phyloP scores from a whole-genome alignment of 2,797 vertebrate species.

The Triplophysa bombifrons region DNA sequence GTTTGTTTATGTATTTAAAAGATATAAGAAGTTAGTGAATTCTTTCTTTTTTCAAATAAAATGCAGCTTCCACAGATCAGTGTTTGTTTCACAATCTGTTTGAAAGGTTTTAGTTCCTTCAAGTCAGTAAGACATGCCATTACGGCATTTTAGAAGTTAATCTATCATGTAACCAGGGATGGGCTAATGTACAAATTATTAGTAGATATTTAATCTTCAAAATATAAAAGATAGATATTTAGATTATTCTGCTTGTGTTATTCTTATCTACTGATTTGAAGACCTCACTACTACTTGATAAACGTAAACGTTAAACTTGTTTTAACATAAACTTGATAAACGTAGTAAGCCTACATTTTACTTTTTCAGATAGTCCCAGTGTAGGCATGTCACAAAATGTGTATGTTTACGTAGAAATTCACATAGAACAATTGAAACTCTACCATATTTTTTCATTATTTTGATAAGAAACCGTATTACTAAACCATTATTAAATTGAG shows the following conservation, averaged over 20 bases:
- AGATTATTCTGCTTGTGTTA: neutral
- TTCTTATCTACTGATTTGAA: neutral
- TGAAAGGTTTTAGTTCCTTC: neutral
- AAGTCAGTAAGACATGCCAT: neutral
- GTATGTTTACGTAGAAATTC: too few species aligned
- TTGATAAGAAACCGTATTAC: neutral
- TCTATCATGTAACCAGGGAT: neutral
- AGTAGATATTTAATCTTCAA: too few species aligned
- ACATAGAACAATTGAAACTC: too few species aligned
- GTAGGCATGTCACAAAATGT: too few species aligned
- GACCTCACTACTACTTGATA: slow-evolving; percentile 23
- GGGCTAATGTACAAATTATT: too few species aligned
- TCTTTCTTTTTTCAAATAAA: slow-evolving; percentile 97
- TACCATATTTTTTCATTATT: neutral
- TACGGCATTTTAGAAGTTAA: neutral
- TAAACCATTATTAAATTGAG: too few species aligned
- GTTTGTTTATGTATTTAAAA: slow-evolving; percentile 96
- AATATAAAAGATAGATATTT: neutral
- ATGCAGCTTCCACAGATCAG: slow-evolving; percentile 97
- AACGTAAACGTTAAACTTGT: slow-evolving; percentile 32
- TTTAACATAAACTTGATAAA: slow-evolving; percentile 1
- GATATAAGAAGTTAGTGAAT: slow-evolving; percentile 96
- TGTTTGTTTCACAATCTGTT: slow-evolving; percentile 2
- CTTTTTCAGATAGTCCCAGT: too few species aligned
- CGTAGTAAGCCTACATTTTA: neutral